Evolutionary conservation across 2,797 vertebrate genomes (phyloP).

Genomic region (Crocidura indochinensis): DNA sequence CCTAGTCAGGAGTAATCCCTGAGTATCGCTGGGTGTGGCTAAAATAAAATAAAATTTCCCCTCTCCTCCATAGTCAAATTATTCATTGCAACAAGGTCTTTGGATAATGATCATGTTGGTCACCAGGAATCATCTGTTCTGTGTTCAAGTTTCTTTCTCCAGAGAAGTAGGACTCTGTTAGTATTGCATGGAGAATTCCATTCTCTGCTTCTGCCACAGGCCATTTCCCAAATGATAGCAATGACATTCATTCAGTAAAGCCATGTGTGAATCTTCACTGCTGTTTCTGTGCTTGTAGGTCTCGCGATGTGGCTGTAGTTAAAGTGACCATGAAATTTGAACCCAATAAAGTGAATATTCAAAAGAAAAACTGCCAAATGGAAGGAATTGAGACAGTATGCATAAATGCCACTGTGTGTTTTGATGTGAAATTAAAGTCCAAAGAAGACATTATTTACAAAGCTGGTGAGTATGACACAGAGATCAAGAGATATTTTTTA

Average conservation of each 20-base stretch:
- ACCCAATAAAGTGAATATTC: slow-evolving; percentile 95
- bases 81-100: neutral
- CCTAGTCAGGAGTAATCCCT: too few relatives aligned
- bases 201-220: fast-evolving
- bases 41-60: too few relatives aligned
- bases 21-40: too few relatives aligned
- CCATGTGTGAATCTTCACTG: neutral
- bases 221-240: neutral
- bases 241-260: neutral
- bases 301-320: slow-evolving; percentile 97
- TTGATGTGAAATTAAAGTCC: slow-evolving; percentile 93
- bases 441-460: slow-evolving; percentile 87
- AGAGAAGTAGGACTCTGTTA: neutral
- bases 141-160: neutral
- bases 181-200: neutral
- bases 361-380: slow-evolving; percentile 93
- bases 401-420: slow-evolving; percentile 93
- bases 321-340: slow-evolving; percentile 93
- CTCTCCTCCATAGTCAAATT: neutral
- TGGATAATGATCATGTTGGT: neutral
- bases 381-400: slow-evolving; percentile 92
- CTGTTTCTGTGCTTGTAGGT: slow-evolving; percentile 89
- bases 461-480: slow-evolving; percentile 87
- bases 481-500: neutral
- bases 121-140: neutral